Conservation (phyloP, 2,888 invertebrate species). For the Nephrocerus scutellatus region DNA sequence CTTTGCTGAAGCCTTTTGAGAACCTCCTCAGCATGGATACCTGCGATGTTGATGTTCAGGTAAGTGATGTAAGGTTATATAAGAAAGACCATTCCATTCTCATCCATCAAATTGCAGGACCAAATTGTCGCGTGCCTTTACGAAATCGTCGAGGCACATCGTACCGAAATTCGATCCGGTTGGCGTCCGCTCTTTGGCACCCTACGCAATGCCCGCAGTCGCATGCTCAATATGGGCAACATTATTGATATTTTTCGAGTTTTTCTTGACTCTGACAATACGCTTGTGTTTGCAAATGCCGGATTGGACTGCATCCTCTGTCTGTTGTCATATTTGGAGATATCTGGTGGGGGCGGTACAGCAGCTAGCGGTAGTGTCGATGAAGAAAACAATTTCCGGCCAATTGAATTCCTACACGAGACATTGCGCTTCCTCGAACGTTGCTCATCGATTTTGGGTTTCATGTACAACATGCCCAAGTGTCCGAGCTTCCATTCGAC, state of each 20-base stretch:
- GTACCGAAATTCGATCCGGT: constrained; percentile 88
- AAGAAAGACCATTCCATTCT: background rate
- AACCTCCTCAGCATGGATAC: constrained; percentile 87
- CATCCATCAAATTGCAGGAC: constrained; percentile 53
- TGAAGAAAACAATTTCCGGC: constrained; percentile 50
- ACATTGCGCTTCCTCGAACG: constrained; percentile 79
- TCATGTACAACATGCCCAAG: constrained; percentile 92
- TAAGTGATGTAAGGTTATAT: constrained; percentile 30
- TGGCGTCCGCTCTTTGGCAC: constrained; percentile 96
- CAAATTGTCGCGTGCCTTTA: constrained; percentile 91
- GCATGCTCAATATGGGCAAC: constrained; percentile 55
- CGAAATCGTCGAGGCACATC: constrained; percentile 91
- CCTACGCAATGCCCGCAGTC: constrained; percentile 73
- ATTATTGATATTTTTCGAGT: constrained; percentile 88
- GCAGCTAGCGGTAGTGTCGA: constrained; percentile 53
- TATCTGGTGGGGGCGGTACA: constrained; percentile 56
- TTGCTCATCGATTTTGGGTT: constrained; percentile 78
- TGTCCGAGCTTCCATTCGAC: constrained; percentile 89
- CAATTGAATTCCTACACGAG: constrained; percentile 53
- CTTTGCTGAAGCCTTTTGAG: constrained; percentile 89
- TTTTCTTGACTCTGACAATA: constrained; percentile 87
- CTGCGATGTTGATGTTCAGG: constrained; percentile 89
- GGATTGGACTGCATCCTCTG: constrained; percentile 91
- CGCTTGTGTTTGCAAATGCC: constrained; percentile 88
- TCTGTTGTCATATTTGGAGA: constrained; percentile 59